phyloP scores from a whole-genome alignment of 2,113 vertebrate genomes.

The Lota lota region DNA sequence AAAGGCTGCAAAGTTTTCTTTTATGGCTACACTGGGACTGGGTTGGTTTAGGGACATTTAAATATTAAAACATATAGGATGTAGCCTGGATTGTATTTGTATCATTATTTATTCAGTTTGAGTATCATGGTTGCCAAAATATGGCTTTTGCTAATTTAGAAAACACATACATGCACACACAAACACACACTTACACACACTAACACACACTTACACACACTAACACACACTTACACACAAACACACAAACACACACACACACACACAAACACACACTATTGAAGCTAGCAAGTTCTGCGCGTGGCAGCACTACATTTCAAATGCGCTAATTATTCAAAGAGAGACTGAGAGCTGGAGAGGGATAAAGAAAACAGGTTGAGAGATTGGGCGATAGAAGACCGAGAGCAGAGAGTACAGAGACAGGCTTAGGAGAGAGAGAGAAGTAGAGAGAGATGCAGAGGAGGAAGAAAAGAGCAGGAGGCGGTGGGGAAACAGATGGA shows the following conservation, averaged over 20 bases:
- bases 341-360: constrained; percentile 1
- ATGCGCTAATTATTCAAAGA: background rate
- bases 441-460: background rate
- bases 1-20: too few relatives aligned
- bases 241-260: background rate
- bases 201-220: too few relatives aligned
- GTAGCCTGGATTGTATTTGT: too few relatives aligned
- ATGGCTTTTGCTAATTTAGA: too few relatives aligned
- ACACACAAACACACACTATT: background rate
- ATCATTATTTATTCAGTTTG: too few relatives aligned
- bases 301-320: too few relatives aligned
- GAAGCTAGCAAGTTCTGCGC: background rate
- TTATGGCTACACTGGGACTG: too few relatives aligned
- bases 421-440: background rate
- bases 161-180: too few relatives aligned
- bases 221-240: background rate
- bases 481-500: background rate
- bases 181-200: background rate
- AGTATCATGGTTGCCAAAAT: too few relatives aligned
- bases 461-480: background rate
- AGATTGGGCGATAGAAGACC: background rate
- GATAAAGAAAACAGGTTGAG: background rate
- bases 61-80: too few relatives aligned
- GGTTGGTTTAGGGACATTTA: too few relatives aligned
- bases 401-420: background rate